phyloP scores from a whole-genome alignment of 2,113 vertebrate genomes.

The Origma solitaria region DNA sequence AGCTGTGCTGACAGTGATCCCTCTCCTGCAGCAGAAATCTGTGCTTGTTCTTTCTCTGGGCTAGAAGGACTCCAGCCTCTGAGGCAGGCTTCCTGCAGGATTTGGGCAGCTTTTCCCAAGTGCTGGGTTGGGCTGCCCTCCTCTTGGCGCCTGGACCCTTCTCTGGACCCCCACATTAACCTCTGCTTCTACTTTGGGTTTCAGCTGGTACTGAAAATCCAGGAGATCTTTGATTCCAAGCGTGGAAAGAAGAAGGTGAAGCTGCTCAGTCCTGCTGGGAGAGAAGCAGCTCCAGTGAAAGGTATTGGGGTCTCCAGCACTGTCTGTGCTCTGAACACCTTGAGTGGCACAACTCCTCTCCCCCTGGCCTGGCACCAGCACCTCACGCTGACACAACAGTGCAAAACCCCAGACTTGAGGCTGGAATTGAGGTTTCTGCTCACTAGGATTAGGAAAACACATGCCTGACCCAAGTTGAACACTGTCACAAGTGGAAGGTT shows the following conservation, averaged over 20 bases:
- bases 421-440: background rate
- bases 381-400: background rate
- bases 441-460: background rate
- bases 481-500: background rate
- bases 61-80: background rate
- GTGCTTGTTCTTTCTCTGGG: background rate
- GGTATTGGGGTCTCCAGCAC: slow-evolving; percentile 69
- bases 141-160: background rate
- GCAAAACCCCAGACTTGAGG: background rate
- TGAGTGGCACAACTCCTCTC: background rate
- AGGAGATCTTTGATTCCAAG: slow-evolving; percentile 92
- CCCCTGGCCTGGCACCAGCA: background rate
- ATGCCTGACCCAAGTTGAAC: background rate
- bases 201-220: slow-evolving; percentile 88
- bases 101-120: background rate
- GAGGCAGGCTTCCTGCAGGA: background rate
- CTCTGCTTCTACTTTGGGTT: slow-evolving; percentile 52
- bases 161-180: background rate
- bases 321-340: background rate
- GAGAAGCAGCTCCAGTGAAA: slow-evolving; percentile 71
- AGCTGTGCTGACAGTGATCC: background rate
- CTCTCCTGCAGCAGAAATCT: background rate
- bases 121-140: background rate
- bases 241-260: slow-evolving; percentile 89
- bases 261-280: slow-evolving; percentile 72